Evolutionary conservation across 2,113 vertebrate genomes (phyloP).

Genomic region (Talpa occidentalis): DNA sequence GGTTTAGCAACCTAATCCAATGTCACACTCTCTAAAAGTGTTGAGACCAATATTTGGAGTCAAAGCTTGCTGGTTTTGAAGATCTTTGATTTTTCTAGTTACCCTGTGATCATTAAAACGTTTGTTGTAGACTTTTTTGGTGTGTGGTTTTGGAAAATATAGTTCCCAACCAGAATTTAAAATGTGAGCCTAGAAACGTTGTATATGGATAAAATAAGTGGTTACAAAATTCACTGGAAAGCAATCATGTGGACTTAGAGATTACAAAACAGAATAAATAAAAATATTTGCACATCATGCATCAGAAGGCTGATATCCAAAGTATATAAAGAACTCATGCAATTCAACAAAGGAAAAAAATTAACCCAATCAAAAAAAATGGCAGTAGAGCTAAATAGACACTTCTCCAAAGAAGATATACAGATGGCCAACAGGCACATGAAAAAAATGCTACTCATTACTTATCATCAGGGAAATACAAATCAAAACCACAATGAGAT

Average conservation of each 20-base stretch:
- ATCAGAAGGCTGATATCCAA: too few species aligned
- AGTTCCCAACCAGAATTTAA: constrained; percentile 28
- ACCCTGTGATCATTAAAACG: constrained; percentile 26
- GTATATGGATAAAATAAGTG: constrained; percentile 16
- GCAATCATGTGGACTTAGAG: not conserved
- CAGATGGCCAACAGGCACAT: too few species aligned
- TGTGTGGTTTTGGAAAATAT: not conserved
- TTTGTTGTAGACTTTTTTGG: not conserved
- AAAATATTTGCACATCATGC: too few species aligned
- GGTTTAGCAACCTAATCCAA: not conserved
- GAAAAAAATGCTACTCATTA: too few species aligned
- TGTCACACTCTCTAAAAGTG: constrained; percentile 3
- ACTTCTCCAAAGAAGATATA: too few species aligned
- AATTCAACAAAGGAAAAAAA: too few species aligned
- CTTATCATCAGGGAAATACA: too few species aligned
- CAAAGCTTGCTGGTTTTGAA: not conserved
- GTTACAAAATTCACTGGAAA: constrained; percentile 39
- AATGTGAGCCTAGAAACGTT: constrained; percentile 16
- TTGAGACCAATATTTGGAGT: not conserved
- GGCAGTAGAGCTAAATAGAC: too few species aligned
- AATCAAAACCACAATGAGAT: too few species aligned
- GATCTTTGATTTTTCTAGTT: constrained; percentile 42
- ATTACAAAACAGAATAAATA: constrained; percentile 42
- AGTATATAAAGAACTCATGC: too few species aligned
- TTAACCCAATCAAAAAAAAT: too few species aligned